phyloP scores from a whole-genome alignment of 2,888 invertebrate genomes.

The Caenorhabditis sp. region DNA sequence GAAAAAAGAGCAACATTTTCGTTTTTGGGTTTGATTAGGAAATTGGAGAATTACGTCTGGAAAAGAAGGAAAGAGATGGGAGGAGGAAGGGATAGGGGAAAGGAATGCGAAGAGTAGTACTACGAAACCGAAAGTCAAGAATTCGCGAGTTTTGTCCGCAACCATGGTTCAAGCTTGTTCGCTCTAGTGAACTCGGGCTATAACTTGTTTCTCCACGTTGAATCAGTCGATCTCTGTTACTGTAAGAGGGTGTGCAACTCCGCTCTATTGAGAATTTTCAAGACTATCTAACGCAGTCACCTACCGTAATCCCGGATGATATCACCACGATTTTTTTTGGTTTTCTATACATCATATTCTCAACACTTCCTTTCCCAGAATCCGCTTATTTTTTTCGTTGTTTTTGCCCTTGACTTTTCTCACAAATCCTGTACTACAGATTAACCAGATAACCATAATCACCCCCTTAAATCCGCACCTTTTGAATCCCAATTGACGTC shows the following conservation, averaged over 20 bases:
- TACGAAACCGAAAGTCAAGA: background rate
- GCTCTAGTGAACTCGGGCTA: no score
- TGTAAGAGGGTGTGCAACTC: no score
- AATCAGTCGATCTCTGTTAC: no score
- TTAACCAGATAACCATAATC: constrained; percentile 15
- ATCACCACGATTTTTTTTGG: background rate
- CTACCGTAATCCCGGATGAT: background rate
- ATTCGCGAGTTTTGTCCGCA: no score
- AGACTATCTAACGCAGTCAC: no score
- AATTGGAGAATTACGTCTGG: constrained; percentile 33
- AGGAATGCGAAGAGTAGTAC: background rate
- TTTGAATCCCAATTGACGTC: constrained; percentile 8
- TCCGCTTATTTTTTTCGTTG: constrained; percentile 2
- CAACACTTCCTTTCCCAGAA: background rate
- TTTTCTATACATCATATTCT: background rate
- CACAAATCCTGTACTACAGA: constrained; percentile 5
- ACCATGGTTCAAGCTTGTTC: no score
- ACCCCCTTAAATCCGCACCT: constrained; percentile 9
- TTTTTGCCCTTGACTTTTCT: constrained; percentile 20
- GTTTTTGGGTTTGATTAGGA: constrained; percentile 34
- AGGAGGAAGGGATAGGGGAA: background rate
- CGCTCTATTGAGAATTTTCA: no score
- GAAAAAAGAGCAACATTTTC: constrained; percentile 5
- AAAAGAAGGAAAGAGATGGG: constrained; percentile 2
- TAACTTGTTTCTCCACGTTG: no score